These are phyloP conservation scores for Dryoscopus gambensis DNA, from an alignment of 2,113 vertebrate species.

Conservation along the genomic window DNA sequence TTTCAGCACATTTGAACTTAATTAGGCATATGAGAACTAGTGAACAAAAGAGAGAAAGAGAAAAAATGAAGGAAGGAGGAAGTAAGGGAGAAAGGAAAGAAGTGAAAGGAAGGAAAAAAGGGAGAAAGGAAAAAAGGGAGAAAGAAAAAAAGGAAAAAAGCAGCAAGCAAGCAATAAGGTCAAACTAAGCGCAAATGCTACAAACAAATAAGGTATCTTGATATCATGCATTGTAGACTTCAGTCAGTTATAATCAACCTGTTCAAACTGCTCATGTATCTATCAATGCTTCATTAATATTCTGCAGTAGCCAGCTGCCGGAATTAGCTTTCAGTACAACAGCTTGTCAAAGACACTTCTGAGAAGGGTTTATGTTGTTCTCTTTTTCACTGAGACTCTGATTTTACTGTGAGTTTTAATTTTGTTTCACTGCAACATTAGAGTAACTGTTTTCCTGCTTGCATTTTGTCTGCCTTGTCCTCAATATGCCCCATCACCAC, in stretches of 20 bases:
- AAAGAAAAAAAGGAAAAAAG: background rate
- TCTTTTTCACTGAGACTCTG: background rate
- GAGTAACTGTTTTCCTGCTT: background rate
- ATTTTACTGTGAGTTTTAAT: background rate
- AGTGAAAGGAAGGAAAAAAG: background rate
- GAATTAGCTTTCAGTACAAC: background rate
- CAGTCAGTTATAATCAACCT: conserved; percentile 17
- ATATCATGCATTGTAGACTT: background rate
- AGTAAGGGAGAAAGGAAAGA: background rate
- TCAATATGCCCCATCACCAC: background rate
- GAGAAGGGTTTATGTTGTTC: background rate
- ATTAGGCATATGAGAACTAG: background rate
- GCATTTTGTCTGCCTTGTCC: background rate
- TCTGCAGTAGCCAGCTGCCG: background rate
- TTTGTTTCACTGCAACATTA: background rate
- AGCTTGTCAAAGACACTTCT: conserved; percentile 21
- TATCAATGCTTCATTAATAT: conserved; percentile 21
- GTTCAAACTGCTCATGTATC: background rate
- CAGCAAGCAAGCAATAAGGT: conserved; percentile 11
- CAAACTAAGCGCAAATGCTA: background rate
- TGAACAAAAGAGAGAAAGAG: background rate
- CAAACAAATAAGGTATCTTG: conserved; percentile 17
- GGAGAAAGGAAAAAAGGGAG: background rate
- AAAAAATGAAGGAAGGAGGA: background rate
- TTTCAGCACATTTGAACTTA: background rate